These are phyloP conservation scores for Pyxicephalus adspersus DNA, from an alignment of 2,113 vertebrate species.

Conservation along the genomic window DNA sequence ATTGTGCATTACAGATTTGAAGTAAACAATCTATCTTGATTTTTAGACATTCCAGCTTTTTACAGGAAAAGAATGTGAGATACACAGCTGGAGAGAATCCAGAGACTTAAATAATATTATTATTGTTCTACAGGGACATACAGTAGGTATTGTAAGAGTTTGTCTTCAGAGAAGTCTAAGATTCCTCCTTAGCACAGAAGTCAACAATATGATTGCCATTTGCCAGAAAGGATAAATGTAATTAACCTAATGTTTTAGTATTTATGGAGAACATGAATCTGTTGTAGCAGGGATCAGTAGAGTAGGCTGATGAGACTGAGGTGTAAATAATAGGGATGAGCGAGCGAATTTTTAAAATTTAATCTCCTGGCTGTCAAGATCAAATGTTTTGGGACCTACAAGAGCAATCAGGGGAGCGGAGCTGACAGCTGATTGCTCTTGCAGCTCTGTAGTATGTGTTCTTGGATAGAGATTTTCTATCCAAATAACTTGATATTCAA, in stretches of 20 bases:
- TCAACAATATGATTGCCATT: conserved; percentile 40
- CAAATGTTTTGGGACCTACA: too few species aligned
- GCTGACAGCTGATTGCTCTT: too few species aligned
- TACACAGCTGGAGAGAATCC: conserved; percentile 42
- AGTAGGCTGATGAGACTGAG: too few species aligned
- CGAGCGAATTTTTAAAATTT: too few species aligned
- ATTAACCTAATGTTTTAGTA: background rate
- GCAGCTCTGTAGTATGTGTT: too few species aligned
- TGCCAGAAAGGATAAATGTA: background rate
- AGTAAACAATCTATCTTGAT: conserved; percentile 49
- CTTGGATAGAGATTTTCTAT: too few species aligned
- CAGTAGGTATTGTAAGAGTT: conserved; percentile 11
- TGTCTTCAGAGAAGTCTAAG: conserved; percentile 16
- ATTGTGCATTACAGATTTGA: conserved; percentile 49
- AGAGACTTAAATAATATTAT: conserved; percentile 58
- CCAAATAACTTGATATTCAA: too few species aligned
- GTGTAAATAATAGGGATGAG: too few species aligned
- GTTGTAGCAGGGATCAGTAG: background rate
- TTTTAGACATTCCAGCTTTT: conserved; percentile 49
- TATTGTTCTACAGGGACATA: conserved; percentile 47
- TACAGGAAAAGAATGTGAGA: conserved; percentile 48
- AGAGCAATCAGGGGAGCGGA: too few species aligned
- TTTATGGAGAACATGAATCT: background rate
- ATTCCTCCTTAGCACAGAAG: conserved; percentile 37
- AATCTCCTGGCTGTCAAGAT: too few species aligned